A percentile compares a stretch with the other conserved stretches of the same genome.
Evolutionary conservation across 1,140 invertebrate genomes (phyloP).

Genomic region (Archegozetes longisetosus): DNA sequence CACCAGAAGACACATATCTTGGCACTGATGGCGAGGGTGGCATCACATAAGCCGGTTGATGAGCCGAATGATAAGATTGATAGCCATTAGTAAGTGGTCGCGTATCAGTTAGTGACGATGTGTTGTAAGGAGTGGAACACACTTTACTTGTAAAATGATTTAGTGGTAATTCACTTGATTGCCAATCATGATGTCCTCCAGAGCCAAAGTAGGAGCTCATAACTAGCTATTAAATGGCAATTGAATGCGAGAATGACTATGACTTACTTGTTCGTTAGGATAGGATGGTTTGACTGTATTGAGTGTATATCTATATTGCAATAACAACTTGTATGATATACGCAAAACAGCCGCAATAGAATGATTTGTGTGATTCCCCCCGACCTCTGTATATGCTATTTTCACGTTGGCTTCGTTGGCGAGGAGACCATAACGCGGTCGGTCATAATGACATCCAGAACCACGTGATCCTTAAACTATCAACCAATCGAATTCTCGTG

Average conservation of each 20-base stretch:
- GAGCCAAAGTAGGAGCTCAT: not conserved
- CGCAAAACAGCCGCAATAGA: not conserved
- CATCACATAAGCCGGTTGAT: not conserved
- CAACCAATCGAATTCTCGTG: not conserved
- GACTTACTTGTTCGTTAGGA: too few relatives aligned
- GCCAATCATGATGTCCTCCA: not conserved
- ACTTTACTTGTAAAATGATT: not conserved
- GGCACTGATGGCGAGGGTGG: not conserved
- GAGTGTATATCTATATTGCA: not conserved
- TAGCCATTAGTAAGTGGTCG: not conserved
- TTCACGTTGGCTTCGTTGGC: not conserved
- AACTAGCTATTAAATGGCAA: too few relatives aligned
- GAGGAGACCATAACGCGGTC: conserved; percentile 1
- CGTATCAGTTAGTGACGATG: not conserved
- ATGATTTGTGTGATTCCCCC: conserved; percentile 7
- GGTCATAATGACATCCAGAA: not conserved
- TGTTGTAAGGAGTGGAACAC: not conserved
- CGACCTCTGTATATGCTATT: not conserved
- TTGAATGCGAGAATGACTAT: too few relatives aligned
- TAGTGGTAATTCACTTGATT: not conserved
- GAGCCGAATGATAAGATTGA: not conserved
- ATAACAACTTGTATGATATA: not conserved
- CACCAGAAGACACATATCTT: not conserved
- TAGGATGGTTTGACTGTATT: too few relatives aligned
- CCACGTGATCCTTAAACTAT: not conserved